Evolutionary conservation across 2,888 invertebrate genomes (phyloP), one percentile per base, ranked within the genome.

Genomic region (Ptilodon capucinus): DNA sequence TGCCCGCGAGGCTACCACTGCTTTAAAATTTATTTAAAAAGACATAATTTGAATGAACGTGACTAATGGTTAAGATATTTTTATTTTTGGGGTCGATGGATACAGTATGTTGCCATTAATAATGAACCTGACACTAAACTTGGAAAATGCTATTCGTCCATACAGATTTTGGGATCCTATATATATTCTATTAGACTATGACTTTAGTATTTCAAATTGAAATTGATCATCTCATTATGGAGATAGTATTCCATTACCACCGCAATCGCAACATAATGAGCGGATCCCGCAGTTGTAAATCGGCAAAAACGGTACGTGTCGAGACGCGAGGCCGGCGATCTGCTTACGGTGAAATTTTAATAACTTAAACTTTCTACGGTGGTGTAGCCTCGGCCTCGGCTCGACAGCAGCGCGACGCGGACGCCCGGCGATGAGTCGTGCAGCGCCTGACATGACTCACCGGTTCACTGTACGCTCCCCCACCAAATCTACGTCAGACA

Each of bases 261-360:
- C 42, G 34, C 46, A 54, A 53, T 52, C 53, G 46, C 51, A 54
- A 54, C 17, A 54, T 46, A 46, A 49, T 57, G 51, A 58, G 63
- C 38, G 19, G n/a, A 1, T 8, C 19, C 44, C 57, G 60, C 51
- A 48, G 54, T 66, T 68, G 59, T 75, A 78, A 74, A 76, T 81
- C 70, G 69, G 67, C 72, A 73, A 71, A 74, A 77, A 76, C 77
- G 74, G 78, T 70, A 75, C 71, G 69, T 57, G 74, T 62, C 54
- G 70, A 71, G 69, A 71, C 75, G 61, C 54, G 70, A 71, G 69
- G 72, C 75, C 74, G 61, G 60, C 71, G 71, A 73, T 79, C 74
- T 74, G 77, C 79, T 86, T 84, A 84, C 87, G 86, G 87, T 86
- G 86, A 86, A 87, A 86, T 86, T 86, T 86, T 86, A 86, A 86